Evolutionary conservation across 2,113 vertebrate species (phyloP), one percentile per base, ranked within the genome.

Genomic region (Alligator sinensis): DNA sequence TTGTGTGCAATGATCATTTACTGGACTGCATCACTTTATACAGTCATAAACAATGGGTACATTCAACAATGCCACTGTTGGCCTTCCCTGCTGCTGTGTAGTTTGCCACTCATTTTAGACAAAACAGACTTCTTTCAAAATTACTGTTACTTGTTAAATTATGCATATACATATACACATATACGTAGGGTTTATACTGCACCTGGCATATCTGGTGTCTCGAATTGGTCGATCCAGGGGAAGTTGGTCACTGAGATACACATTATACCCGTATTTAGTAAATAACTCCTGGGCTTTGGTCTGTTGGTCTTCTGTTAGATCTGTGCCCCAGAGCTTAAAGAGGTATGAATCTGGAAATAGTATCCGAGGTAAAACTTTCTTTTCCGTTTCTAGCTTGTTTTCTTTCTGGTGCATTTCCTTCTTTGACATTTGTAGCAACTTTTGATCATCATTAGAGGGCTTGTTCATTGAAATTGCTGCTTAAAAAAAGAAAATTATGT

Each of bases 201-300:
- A 97, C 95, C 95, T 97, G 95, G 82, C 55, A 61, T 92, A 77
- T 11, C 83, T 61, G 0, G 83, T 95, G 22, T 97, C 95, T 5
- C 24, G 84, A 66, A 97, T 38, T 72, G 80, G 77, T 34, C 76
- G 58, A 27, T 96, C 82, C 38, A 94, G 74, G 38, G 96, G 92
- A 11, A 96, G 28, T 14, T 6, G 89, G 59, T 97, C 62, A 60
- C 97, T 91, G 25, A 97, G 91, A 55, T 95, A 96, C 55, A 80
- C 91, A 1, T 97, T 97, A 93, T 95, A 96, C 4, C 94, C 91
- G 38, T 95, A 97, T 61, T 55, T 94, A 58, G 27, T 16, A 34
- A 97, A 97, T 59, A 97, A 88, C 11, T 94, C 75, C 91, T 95
- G 58, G 5, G 93, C 96, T 79, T 38, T 13, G 54, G 59, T 83